Conservation (phyloP, 2,797 vertebrate genomes). For the Arnoldichthys spilopterus region DNA sequence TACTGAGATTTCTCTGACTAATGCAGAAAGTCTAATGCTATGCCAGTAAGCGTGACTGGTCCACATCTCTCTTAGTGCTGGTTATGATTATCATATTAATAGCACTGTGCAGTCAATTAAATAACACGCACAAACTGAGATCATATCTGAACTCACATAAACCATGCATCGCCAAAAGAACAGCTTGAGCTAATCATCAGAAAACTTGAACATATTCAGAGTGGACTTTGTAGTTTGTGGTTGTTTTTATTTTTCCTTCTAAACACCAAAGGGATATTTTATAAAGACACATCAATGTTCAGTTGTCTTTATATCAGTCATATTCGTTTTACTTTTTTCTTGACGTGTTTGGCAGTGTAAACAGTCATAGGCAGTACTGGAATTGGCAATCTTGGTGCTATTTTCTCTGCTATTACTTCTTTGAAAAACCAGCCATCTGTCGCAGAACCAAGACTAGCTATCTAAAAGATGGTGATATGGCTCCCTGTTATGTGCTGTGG, state of each 20-base stretch:
- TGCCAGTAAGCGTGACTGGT: neutral
- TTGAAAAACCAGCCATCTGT: neutral
- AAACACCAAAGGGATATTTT: neutral
- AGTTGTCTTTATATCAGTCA: too few species aligned
- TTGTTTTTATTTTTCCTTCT: neutral
- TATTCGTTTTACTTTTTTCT: neutral
- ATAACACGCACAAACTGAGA: constrained; percentile 2
- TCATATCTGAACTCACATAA: neutral
- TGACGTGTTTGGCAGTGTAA: neutral
- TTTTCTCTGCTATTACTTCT: neutral
- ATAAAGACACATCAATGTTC: too few species aligned
- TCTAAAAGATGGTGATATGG: neutral
- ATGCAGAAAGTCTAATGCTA: neutral
- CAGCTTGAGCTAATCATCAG: neutral
- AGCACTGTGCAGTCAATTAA: neutral
- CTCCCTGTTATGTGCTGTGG: neutral
- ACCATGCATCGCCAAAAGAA: neutral
- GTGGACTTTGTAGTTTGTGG: neutral
- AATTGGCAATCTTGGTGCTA: neutral
- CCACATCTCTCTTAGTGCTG: neutral
- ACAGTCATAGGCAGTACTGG: neutral
- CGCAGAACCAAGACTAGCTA: neutral
- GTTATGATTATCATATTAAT: neutral
- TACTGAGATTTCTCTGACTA: constrained; percentile 3
- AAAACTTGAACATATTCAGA: neutral